These are phyloP conservation scores for Premnoplex brunnescens DNA, from an alignment of 2,797 vertebrate genomes.

Conservation along the genomic window DNA sequence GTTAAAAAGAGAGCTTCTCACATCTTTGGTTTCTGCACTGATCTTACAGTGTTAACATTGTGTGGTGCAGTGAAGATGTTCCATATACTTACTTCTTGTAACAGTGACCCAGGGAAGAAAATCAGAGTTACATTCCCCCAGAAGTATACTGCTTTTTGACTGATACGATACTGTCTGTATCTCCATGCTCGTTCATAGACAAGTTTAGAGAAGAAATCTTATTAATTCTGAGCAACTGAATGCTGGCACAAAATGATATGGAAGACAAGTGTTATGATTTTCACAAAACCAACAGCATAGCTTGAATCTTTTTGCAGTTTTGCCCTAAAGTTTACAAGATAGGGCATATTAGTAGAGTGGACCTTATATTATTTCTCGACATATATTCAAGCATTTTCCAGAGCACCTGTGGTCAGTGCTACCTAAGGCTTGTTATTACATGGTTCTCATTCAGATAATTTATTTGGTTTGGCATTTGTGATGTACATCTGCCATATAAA, in stretches of 20 bases:
- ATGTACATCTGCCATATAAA: not conserved
- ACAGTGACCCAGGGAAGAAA: not conserved
- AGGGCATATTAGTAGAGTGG: not conserved
- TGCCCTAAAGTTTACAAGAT: not conserved
- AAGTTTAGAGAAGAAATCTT: not conserved
- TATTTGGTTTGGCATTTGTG: not conserved
- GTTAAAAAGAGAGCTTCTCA: not conserved
- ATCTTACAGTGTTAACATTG: not conserved
- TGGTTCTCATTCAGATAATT: not conserved
- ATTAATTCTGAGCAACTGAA: not conserved
- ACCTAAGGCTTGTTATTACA: not conserved
- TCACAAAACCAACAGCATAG: not conserved
- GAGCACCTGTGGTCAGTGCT: not conserved
- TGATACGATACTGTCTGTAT: not conserved
- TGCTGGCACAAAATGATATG: not conserved
- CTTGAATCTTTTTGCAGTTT: not conserved
- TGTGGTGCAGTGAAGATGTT: not conserved
- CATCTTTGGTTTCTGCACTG: not conserved
- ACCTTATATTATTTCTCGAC: not conserved
- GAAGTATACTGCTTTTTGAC: not conserved
- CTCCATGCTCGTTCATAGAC: not conserved
- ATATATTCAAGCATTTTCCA: not conserved
- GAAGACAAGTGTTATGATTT: not conserved
- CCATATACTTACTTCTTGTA: not conserved
- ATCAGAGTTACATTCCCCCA: not conserved